Percentiles rank a stretch among this genome's conserved stretches.
Conservation (phyloP, 2,888 invertebrate species). For the Drosophila histrio region DNA sequence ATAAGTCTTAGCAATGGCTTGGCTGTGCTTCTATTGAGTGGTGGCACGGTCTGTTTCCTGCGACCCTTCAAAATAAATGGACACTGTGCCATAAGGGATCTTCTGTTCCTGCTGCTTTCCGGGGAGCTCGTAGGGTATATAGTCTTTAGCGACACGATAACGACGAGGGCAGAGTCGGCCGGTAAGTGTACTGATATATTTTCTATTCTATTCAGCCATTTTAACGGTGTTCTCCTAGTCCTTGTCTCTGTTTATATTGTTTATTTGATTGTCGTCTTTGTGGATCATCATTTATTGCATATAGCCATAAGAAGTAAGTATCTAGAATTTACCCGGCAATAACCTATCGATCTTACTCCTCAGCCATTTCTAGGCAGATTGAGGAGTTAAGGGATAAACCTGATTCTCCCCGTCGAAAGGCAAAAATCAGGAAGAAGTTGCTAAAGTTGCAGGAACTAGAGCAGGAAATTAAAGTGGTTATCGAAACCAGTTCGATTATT, state of each 20-base stretch:
- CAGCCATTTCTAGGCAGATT: conserved; percentile 1
- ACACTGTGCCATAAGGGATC: conserved; percentile 34
- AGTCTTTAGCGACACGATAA: neutral
- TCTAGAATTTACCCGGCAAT: neutral
- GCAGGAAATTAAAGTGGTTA: neutral
- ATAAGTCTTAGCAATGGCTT: conserved; percentile 39
- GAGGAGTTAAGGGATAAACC: neutral
- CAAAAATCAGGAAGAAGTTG: neutral
- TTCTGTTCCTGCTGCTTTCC: conserved; percentile 43
- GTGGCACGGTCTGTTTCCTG: conserved; percentile 46
- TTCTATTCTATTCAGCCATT: too few species aligned
- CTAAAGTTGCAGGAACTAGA: neutral
- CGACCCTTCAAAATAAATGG: conserved; percentile 53
- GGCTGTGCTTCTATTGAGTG: conserved; percentile 37
- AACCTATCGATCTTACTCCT: neutral
- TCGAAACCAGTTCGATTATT: neutral
- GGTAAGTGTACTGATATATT: conserved; percentile 2
- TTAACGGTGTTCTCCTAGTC: neutral
- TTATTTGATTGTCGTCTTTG: conserved; percentile 44
- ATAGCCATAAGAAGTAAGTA: conserved; percentile 31
- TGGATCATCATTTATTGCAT: conserved; percentile 31
- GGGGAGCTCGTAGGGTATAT: conserved; percentile 17
- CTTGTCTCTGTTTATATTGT: conserved; percentile 18
- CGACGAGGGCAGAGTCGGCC: neutral
- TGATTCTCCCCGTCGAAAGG: neutral